phyloP scores from a whole-genome alignment of 2,113 vertebrate species.

The Choloepus hoffmanni region DNA sequence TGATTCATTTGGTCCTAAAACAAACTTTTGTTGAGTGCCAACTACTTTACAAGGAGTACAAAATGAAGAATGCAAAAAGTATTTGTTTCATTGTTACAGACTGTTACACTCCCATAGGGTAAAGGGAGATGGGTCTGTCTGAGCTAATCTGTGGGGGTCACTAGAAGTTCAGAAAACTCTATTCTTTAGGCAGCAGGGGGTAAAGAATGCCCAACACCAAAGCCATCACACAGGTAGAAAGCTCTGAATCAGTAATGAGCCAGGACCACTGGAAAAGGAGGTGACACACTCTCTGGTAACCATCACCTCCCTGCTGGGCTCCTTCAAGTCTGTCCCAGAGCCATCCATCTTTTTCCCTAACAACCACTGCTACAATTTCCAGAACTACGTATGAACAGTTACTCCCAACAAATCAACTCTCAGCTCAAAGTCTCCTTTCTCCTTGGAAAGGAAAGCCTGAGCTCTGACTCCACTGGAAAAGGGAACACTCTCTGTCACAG shows the following conservation, averaged over 20 bases:
- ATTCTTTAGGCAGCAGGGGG: not conserved
- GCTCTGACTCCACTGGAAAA: conserved; percentile 38
- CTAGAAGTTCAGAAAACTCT: not conserved
- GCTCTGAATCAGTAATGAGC: not conserved
- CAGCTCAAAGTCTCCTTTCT: conserved; percentile 10
- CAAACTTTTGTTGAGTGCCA: not conserved
- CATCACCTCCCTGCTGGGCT: not conserved
- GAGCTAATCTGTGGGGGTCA: not conserved
- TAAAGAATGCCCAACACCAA: not conserved
- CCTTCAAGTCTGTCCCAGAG: not conserved
- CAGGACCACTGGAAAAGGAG: not conserved
- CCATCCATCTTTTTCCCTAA: not conserved
- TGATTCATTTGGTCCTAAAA: not conserved
- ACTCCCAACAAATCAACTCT: not conserved
- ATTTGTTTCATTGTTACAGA: conserved; percentile 16
- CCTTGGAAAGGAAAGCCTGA: conserved; percentile 40
- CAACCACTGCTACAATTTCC: conserved; percentile 13
- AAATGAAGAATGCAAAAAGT: not conserved
- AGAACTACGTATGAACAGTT: conserved; percentile 3
- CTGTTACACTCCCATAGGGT: not conserved
- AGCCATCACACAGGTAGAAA: not conserved
- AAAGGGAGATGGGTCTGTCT: not conserved
- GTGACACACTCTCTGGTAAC: not conserved
- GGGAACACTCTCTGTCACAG: not conserved
- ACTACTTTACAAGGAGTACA: not conserved